Evolutionary conservation across 2,113 vertebrate species (phyloP).

Genomic region (Anarhynchus alexandrinus): DNA sequence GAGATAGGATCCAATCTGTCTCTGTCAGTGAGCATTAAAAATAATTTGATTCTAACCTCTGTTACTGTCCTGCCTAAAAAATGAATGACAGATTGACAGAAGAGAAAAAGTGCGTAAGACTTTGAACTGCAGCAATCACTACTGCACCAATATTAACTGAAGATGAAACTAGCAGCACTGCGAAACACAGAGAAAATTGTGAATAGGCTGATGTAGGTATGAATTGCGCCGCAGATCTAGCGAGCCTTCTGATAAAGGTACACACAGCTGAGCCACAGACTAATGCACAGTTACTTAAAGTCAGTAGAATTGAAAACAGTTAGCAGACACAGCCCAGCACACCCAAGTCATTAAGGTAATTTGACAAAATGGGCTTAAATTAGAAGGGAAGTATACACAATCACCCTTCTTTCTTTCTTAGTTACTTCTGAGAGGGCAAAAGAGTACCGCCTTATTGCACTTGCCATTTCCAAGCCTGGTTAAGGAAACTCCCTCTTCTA

Average conservation of each 20-base stretch:
- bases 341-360: background rate
- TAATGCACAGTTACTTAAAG: background rate
- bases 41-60: constrained; percentile 14
- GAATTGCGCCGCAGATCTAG: background rate
- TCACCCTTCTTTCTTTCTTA: background rate
- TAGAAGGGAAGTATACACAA: background rate
- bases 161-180: background rate
- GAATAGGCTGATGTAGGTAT: background rate
- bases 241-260: background rate
- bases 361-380: background rate
- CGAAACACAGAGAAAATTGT: background rate
- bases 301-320: background rate
- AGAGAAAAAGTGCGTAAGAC: background rate
- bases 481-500: background rate
- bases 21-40: constrained; percentile 26
- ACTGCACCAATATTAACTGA: background rate
- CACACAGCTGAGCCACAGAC: background rate
- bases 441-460: background rate
- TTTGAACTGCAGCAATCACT: background rate
- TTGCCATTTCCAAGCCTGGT: background rate
- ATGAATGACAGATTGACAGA: background rate
- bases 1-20: background rate
- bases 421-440: background rate
- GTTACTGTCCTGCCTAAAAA: background rate
- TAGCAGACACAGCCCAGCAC: background rate